Base-by-base conservation (phyloP, 2,888 invertebrate species). In the Kuschelorhynchus macadamiae region DNA sequence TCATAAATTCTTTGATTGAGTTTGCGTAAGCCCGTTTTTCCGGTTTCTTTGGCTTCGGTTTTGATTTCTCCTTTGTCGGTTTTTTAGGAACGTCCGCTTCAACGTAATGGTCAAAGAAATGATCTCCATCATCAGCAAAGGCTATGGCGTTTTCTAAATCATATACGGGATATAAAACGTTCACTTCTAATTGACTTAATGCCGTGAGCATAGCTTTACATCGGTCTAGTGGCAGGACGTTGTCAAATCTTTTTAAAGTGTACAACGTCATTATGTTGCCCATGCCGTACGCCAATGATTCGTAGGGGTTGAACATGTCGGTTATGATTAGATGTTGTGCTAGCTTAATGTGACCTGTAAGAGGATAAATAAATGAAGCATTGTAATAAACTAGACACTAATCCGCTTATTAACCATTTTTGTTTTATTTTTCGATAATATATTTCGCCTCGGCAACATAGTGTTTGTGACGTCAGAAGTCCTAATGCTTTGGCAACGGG, bases 241-340 rank as follows among this genome's bases (percentile, higher is more conserved):
- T 72, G 14, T 74, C 68, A 66, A 79, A 83, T 20, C 80, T 72
- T 57, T 80, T 79, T 17, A 82, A 73, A 12, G 77, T 74, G 20
- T 78, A 72, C 1, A 84, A 63, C 0, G 81, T 81, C 21, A 83
- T 69, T 1, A 81, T 74, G 20, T 78, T 80, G 0, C 84, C 84
- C 80, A 82, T 80, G 12, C 77, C 62, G 39, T 78, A 75, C 0
- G 72, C 78, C 25, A 83, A 66, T 7, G 57, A 12, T 56, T 73
- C 57, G 66, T 82, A 78, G 0, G 82, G 79, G 72, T 82, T 72
- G 17, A 80, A 74, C 16, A 63, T 47, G 39, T 73, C 69, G 0
- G 71, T 66, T 32, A 76, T 64, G 17, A 82, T 62, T 8, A 83
- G 65, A 12, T 62, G 64, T 55, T 77, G 67, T 3, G 80, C 76